Base-by-base conservation (phyloP, 2,888 invertebrate species). In the Podabrus alpinus region DNA sequence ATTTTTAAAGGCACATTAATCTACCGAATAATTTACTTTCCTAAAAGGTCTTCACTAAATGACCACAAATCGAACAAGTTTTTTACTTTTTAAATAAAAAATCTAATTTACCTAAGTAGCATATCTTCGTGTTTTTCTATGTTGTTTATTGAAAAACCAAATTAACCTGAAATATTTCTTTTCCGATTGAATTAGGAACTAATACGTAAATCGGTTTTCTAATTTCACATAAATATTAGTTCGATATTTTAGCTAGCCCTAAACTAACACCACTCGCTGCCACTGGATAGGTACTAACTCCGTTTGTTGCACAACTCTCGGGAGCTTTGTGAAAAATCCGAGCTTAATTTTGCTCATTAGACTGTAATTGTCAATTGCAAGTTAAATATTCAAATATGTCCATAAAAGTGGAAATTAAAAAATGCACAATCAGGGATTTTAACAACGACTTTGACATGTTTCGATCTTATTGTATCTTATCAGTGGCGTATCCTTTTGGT, bases 291-390 rank as follows among this genome's bases (percentile, higher is more conserved):
- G n/a, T n/a, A n/a, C n/a, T 69, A 67, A 69, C 75, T 25, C 64
- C 68, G 75, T 72, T 66, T 69, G 69, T 75, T 75, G 72, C 61
- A 71, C 72, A 72, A 75, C 72, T 72, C 69, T 72, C 72, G 24
- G 45, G 72, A 75, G 75, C 69, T 72, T 75, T 72, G 66, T 59
- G 75, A 72, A 66, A 70, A 66, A 70, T 24, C 72, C 68, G 62
- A 59, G 70, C 68, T 71, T 71, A 45, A 68, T 59, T 76, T 13
- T 13, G 29, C n/a, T 15, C 13, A 15, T 61, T 17, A 19, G 17
- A 17, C 16, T 11, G 13, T n/a, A 62, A 62, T 17, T 13, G 9
- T 15, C 9, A 15, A 62, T 64, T 11, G 9, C n/a, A 10, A 21
- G 64, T 21, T 17, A 21, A 17, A n/a, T 45, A 45, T 45, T n/a